phyloP scores from a whole-genome alignment of 2,113 vertebrate genomes.

The Oncorhynchus gorbuscha region DNA sequence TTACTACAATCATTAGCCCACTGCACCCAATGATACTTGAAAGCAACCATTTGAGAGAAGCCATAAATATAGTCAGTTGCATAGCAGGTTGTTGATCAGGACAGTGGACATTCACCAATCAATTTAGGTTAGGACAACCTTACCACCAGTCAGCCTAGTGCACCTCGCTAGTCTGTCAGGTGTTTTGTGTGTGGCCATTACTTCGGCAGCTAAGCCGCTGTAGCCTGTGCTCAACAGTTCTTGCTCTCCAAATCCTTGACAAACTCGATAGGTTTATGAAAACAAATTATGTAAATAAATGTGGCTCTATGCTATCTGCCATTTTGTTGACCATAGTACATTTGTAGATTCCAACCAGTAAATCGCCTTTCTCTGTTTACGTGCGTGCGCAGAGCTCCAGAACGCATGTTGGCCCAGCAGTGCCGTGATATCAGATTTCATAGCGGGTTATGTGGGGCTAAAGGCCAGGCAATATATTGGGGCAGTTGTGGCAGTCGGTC shows the following conservation, averaged over 20 bases:
- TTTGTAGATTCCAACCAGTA: background rate
- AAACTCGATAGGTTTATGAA: conserved; percentile 5
- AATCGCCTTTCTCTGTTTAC: background rate
- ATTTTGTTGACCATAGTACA: no score
- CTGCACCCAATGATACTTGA: background rate
- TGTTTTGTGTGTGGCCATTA: background rate
- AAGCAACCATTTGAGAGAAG: background rate
- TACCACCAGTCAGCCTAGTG: background rate
- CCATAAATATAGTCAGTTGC: background rate
- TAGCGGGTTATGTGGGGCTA: background rate
- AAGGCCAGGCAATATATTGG: background rate
- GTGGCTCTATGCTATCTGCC: no score
- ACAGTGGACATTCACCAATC: no score
- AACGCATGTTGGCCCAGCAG: background rate
- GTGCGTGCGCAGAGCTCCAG: background rate
- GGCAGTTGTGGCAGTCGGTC: background rate
- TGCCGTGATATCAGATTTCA: background rate
- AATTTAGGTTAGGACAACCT: background rate
- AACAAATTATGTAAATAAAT: no score
- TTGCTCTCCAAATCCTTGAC: conserved; percentile 3
- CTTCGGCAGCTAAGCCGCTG: background rate
- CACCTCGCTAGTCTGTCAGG: background rate
- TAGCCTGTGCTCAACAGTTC: background rate
- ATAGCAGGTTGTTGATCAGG: no score
- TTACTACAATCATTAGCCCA: background rate